Base-by-base conservation (phyloP, 2,797 vertebrate species). In the Phalloptychus januarius region DNA sequence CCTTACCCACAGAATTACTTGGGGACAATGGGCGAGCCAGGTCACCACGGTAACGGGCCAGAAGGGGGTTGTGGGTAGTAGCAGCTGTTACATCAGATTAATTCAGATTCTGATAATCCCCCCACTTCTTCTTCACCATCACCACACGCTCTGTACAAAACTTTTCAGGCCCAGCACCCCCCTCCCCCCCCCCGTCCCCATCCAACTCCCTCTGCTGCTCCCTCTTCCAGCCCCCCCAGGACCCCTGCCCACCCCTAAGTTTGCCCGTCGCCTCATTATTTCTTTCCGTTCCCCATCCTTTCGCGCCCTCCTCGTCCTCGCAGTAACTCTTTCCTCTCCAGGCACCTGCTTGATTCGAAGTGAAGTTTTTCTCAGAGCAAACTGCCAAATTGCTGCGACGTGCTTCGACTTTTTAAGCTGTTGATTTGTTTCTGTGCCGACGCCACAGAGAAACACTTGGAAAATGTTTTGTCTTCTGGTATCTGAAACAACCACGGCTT, bases 41-140 rank as follows among this genome's bases (percentile, higher is more conserved):
- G 97, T 98, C 96, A 93, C 95, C 95, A 96, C 95, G 96, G 97
- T 96, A 97, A 98, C 97, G 85, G 94, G 92, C 92, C 81, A 84
- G 94, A 93, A 92, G 94, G 95, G 96, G 96, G 95, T 90, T 92
- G 94, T 94, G 96, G 95, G 96, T 95, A 97, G 96, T 96, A 95
- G 96, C 97, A 98, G 97, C 97, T 97, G 97, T 97, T 97, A 96
- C 96, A 97, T 97, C 96, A 96, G 97, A 98, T 97, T 97, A 98
- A 97, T 96, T 96, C 95, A 96, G 95, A 97, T 97, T 96, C 96
- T 95, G 94, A 96, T 96, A 96, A 96, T 96, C 94, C 94, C 92
- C 94, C 94, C 94, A 92, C 93, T 94, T 52, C 71, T 72, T 93
- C 92, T 83, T 91, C 84, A 77, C 91, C 91, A 89, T 93, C 89